Evolutionary conservation across 2,113 vertebrate genomes (phyloP), one percentile per base, ranked within the genome.

Genomic region (Tyrannus savana): DNA sequence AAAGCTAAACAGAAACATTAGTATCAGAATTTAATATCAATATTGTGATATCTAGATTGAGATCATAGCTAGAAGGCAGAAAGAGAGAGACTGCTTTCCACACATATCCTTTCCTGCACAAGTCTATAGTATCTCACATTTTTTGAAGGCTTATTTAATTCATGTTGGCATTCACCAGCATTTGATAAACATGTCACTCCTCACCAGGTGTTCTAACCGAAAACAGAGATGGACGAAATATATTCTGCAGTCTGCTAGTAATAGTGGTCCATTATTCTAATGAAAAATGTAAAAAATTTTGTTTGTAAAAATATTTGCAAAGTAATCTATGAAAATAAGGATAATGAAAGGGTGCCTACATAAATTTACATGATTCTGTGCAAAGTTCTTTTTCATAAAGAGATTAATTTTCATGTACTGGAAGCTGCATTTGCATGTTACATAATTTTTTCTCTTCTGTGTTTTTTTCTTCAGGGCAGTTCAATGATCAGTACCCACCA

Each of bases 121-220:
- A 93, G 82, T 81, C 82, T 94, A 78, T 73, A 96, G 87, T 74
- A 92, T 98, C 96, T 95, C 91, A 89, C 19, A 14, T 72, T 90
- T 97, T 96, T 88, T 97, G 80, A 97, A 98, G 89, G 92, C 89
- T 95, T 97, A 93, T 97, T 98, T 98, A 97, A 98, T 98, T 95
- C 90, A 94, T 96, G 96, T 94, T 98, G 94, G 97, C 97, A 97
- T 97, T 93, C 95, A 91, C 91, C 97, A 97, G 97, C 90, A 68
- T 97, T 98, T 97, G 96, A 97, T 97, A 98, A 98, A 98, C 97
- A 97, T 96, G 96, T 98, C 91, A 97, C 74, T 97, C 89, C 91
- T 96, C 81, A 94, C 89, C 93, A 97, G 96, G 95, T 98, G 95
- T 95, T 98, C 92, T 96, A 97, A 96, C 77, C 91, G 79, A 95